Base-by-base conservation (phyloP, 2,113 vertebrate genomes). In the Seriola quinqueradiata region DNA sequence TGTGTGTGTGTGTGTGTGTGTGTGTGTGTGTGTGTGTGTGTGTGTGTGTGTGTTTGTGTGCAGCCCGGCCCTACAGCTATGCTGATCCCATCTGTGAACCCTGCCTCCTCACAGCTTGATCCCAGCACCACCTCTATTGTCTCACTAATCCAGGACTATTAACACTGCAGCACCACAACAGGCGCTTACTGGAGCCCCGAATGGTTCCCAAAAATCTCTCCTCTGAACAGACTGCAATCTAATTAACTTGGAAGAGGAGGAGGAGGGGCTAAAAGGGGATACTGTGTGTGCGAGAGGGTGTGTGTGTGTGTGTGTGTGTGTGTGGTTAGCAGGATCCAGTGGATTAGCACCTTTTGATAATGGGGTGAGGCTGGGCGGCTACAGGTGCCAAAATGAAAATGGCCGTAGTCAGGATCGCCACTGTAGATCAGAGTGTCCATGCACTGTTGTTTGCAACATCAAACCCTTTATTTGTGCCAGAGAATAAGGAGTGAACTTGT, bases 81-180 rank as follows among this genome's bases (percentile, higher is more conserved):
- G 83, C 66, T 75, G 82, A 83, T 83, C 89, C 86, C 87, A 93
- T 92, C 86, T 92, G 90, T 86, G 92, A 89, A 77, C 84, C 58
- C 81, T 77, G 73, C 82, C 82, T 90, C 86, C 40, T 82, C 87
- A 83, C 91, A 88, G 90, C 85, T 84, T 91, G 85, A 90, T 86
- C 82, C 77, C 85, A 77, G 67, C 78, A 76, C 66, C 86, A 28
- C 66, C 77, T 77, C 87, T 84, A 90, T 90, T 91, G 92, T 92
- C 82, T 82, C 79, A 69, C 78, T 95, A 92, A 93, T 94, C 92
- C 90, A 72, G 57, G 32, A 82, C 83, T 82, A 86, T 92, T 90
- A 92, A 87, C 89, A 75, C 83, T 77, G 65, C 77, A 75, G 72
- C 76, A 32, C 65, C 74, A 83, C 81, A 86, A 86, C 83, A 70